A percentile compares a stretch with the other conserved stretches of the same genome.
Evolutionary conservation across 2,888 invertebrate species (phyloP).

Genomic region (Ephialtes manifestator): DNA sequence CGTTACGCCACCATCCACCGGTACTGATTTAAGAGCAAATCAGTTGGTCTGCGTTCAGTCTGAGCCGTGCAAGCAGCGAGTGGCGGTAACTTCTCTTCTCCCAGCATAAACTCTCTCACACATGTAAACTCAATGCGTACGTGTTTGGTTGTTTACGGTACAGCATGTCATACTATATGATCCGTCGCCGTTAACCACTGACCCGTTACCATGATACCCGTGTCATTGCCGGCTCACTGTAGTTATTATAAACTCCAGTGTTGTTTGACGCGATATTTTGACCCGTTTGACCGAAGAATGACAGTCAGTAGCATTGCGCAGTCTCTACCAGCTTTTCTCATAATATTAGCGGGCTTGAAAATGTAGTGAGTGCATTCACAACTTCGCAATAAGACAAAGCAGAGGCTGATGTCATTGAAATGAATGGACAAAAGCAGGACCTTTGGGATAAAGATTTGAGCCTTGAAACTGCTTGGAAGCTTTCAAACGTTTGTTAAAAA

Average conservation of each 20-base stretch:
- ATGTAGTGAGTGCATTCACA: background rate
- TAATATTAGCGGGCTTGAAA: background rate
- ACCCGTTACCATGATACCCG: constrained; percentile 74
- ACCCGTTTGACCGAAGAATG: constrained; percentile 61
- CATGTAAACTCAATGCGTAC: background rate
- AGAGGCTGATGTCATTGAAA: background rate
- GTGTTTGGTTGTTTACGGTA: constrained; percentile 24
- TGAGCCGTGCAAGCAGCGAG: constrained; percentile 60
- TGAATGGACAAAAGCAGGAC: background rate
- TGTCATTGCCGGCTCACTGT: constrained; percentile 76
- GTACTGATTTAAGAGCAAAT: constrained; percentile 56
- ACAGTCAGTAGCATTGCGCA: constrained; percentile 1
- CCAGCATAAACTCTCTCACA: background rate
- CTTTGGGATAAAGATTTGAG: background rate
- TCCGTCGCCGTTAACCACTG: constrained; percentile 72
- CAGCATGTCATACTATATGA: constrained; percentile 44
- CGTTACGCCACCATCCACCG: constrained; percentile 59
- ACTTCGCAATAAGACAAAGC: background rate
- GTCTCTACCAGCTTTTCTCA: background rate
- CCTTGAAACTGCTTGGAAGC: too few species aligned
- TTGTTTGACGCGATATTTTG: constrained; percentile 76
- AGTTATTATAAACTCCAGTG: constrained; percentile 68
- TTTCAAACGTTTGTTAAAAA: too few species aligned
- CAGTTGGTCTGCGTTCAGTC: constrained; percentile 26
- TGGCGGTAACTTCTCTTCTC: constrained; percentile 50